phyloP scores from a whole-genome alignment of 2,888 invertebrate species.

The Cremastobaeus sp. region DNA sequence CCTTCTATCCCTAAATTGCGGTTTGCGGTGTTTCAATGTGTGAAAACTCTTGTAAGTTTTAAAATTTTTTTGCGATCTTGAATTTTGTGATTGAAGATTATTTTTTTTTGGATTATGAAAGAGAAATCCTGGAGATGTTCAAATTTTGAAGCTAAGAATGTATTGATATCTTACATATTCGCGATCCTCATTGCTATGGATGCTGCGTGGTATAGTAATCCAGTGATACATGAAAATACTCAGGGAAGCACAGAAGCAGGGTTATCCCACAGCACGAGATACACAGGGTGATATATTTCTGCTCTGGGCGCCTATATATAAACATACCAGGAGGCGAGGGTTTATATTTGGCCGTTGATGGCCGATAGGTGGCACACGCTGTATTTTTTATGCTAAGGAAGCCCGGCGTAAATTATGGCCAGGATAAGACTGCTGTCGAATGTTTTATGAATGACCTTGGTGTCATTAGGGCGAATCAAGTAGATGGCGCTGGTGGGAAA shows the following conservation, averaged over 20 bases:
- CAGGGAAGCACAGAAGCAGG: conserved; percentile 27
- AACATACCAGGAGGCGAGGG: neutral
- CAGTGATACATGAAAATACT: conserved; percentile 61
- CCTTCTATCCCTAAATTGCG: too few species aligned
- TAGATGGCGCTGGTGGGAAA: neutral
- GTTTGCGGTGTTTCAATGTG: too few species aligned
- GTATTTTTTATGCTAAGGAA: conserved; percentile 37
- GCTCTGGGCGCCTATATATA: conserved; percentile 24
- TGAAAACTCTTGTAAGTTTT: too few species aligned
- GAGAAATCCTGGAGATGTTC: too few species aligned
- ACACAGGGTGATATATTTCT: conserved; percentile 50
- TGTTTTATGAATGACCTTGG: conserved; percentile 28
- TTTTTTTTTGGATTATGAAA: too few species aligned
- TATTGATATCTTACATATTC: too few species aligned
- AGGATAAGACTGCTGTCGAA: neutral
- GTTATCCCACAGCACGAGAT: conserved; percentile 50
- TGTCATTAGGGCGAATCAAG: neutral
- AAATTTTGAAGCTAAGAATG: too few species aligned
- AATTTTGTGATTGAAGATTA: too few species aligned
- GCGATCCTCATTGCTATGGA: conserved; percentile 60
- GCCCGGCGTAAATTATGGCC: conserved; percentile 6
- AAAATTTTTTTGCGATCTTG: too few species aligned
- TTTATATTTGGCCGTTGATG: conserved; percentile 27
- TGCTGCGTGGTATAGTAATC: conserved; percentile 55
- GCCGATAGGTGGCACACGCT: conserved; percentile 33